Conservation (phyloP, 2,797 vertebrate species). For the Pyrocephalus nanus region DNA sequence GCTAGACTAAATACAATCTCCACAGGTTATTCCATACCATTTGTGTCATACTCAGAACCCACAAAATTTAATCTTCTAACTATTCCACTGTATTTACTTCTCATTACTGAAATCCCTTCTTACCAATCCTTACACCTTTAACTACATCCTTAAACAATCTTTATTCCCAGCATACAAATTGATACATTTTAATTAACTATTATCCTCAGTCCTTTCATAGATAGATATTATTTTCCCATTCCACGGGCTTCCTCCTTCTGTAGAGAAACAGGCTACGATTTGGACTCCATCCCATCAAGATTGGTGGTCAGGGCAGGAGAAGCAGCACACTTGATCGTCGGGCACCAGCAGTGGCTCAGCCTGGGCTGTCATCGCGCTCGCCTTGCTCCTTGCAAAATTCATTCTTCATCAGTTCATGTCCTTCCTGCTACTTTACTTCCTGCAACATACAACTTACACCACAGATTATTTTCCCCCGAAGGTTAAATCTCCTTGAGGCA, state of each 20-base stretch:
- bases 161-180: background rate
- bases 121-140: background rate
- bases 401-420: background rate
- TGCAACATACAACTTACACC: background rate
- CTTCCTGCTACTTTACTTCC: background rate
- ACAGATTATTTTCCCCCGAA: background rate
- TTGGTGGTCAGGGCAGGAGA: background rate
- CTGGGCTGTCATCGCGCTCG: rapidly evolving
- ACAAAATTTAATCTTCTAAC: background rate
- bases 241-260: background rate
- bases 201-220: background rate
- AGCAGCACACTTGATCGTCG: background rate
- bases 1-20: background rate
- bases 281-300: background rate
- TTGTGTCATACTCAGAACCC: background rate
- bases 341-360: background rate
- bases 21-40: background rate
- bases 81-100: background rate
- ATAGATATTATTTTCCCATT: background rate
- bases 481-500: background rate
- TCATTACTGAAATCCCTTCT: background rate
- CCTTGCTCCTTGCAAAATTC: background rate
- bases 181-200: background rate
- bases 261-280: background rate
- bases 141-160: background rate